phyloP scores from a whole-genome alignment of 2,113 vertebrate genomes.

The Argyrosomus japonicus region DNA sequence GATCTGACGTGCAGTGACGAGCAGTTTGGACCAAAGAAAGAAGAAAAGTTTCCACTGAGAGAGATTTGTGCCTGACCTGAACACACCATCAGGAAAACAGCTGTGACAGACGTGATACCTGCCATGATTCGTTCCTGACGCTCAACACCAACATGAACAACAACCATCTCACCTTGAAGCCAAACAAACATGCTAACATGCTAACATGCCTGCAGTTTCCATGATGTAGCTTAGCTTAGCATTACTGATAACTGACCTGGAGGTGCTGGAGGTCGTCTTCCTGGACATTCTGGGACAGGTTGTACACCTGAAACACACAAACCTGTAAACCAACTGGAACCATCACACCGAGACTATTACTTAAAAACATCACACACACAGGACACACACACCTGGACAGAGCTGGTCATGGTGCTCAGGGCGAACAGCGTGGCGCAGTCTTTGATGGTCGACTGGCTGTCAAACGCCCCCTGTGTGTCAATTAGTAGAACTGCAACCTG shows the following conservation, averaged over 20 bases:
- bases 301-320: constrained; percentile 88
- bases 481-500: constrained; percentile 95
- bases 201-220: too few species aligned
- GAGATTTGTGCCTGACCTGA: background rate
- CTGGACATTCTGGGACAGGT: constrained; percentile 96
- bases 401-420: constrained; percentile 97
- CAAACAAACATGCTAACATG: too few species aligned
- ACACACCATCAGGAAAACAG: background rate
- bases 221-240: too few species aligned
- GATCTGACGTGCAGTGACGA: background rate
- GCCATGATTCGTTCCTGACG: too few species aligned
- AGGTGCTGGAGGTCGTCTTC: constrained; percentile 97
- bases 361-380: too few species aligned
- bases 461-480: constrained; percentile 97
- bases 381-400: constrained; percentile 86
- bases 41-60: background rate
- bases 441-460: constrained; percentile 98
- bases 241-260: constrained; percentile 82
- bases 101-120: too few species aligned
- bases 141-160: too few species aligned
- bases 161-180: too few species aligned
- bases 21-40: constrained; percentile 24
- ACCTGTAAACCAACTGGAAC: too few species aligned
- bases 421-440: constrained; percentile 97
- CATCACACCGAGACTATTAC: too few species aligned